Percentiles rank a stretch among this genome's conserved stretches.
These are phyloP conservation scores for Metacarcinus magister DNA, from an alignment of 2,888 invertebrate genomes.

Conservation along the genomic window DNA sequence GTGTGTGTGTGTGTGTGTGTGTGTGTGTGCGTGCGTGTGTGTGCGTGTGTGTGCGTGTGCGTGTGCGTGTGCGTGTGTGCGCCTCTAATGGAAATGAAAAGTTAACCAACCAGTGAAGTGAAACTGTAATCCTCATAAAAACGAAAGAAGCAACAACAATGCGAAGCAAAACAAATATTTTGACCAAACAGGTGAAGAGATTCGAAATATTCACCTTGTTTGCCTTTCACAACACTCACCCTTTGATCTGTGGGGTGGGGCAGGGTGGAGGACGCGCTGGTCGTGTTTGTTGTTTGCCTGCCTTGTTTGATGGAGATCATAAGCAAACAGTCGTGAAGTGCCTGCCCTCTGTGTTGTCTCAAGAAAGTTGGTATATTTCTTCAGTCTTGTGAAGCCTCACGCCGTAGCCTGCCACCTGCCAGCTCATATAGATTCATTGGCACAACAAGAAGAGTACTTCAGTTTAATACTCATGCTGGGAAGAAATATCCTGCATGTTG, in stretches of 20 bases:
- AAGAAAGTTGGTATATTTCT: neutral
- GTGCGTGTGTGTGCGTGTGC: too few relatives aligned
- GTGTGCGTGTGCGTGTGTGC: neutral
- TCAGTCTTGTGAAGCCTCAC: neutral
- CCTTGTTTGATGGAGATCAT: slow-evolving; percentile 41
- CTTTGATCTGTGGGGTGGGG: neutral
- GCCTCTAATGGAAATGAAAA: too few relatives aligned
- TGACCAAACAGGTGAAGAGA: neutral
- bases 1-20: too few relatives aligned
- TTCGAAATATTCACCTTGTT: neutral
- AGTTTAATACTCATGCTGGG: too few relatives aligned
- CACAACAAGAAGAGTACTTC: neutral
- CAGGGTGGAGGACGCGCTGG: neutral
- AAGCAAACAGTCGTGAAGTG: slow-evolving; percentile 5
- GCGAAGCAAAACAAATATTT: neutral
- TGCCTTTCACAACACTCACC: neutral
- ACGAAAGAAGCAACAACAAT: neutral
- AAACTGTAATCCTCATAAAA: neutral
- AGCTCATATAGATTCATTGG: neutral
- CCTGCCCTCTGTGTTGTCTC: neutral
- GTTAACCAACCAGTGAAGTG: too few relatives aligned
- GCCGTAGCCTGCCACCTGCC: neutral
- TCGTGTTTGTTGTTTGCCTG: neutral
- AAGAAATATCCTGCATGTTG: neutral
- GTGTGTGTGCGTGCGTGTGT: too few relatives aligned